These are phyloP conservation scores for Atrichornis clamosus DNA, from an alignment of 2,113 vertebrate genomes.

Conservation along the genomic window DNA sequence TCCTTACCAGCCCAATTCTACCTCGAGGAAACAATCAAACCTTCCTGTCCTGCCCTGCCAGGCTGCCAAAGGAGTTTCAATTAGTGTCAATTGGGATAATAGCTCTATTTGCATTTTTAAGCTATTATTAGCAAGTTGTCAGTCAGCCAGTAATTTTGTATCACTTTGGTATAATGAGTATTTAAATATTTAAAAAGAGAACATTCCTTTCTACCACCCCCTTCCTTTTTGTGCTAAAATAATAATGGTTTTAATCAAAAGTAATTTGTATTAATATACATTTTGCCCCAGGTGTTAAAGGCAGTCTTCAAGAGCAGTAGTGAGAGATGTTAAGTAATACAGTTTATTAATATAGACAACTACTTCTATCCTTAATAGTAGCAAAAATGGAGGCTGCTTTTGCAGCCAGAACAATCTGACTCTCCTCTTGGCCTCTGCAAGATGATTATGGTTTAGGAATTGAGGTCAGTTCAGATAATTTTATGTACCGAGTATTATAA, in stretches of 20 bases:
- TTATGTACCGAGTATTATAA: neutral
- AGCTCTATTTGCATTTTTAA: constrained; percentile 52
- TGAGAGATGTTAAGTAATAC: neutral
- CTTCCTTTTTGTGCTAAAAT: constrained; percentile 58
- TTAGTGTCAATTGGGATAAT: constrained; percentile 58
- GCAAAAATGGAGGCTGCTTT: neutral
- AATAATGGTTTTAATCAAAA: constrained; percentile 61
- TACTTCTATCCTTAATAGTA: neutral
- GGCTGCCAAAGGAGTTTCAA: constrained; percentile 51
- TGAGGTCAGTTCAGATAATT: neutral
- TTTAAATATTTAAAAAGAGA: constrained; percentile 60
- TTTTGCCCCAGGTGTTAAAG: constrained; percentile 56
- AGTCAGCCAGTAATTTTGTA: constrained; percentile 65
- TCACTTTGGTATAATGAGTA: constrained; percentile 37
- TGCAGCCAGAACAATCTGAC: neutral
- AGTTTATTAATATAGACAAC: constrained; percentile 8
- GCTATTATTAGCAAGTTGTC: constrained; percentile 62
- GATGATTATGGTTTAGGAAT: neutral
- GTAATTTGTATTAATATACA: constrained; percentile 58
- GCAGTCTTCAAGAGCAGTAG: neutral
- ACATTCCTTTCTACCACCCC: constrained; percentile 32
- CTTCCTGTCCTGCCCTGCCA: constrained; percentile 50
- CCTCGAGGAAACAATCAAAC: constrained; percentile 41
- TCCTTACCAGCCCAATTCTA: neutral
- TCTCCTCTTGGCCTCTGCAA: neutral